A percentile compares a stretch with the other conserved stretches of the same genome.
Evolutionary conservation across 53 echinoderm and acorn worm genomes (phyloP).

Genomic region (Temnopleurus reevesii): DNA sequence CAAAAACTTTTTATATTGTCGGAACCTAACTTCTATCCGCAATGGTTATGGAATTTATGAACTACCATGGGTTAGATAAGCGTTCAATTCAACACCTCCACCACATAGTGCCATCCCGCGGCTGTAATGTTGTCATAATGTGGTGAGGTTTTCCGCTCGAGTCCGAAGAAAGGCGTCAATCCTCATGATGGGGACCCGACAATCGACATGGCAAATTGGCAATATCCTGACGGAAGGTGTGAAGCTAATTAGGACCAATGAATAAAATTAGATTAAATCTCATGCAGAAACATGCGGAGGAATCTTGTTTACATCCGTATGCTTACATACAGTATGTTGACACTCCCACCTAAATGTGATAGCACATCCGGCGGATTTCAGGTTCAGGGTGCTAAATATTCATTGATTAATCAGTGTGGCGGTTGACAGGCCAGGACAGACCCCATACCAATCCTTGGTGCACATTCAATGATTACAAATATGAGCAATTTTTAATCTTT

Average conservation of each 20-base stretch:
- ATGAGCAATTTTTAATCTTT: too few species aligned
- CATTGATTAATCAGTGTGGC: too few species aligned
- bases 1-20: too few species aligned
- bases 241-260: conserved; percentile 16
- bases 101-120: neutral
- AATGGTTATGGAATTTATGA: neutral
- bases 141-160: neutral
- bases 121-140: neutral
- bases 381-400: too few species aligned
- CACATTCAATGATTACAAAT: too few species aligned
- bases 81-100: neutral
- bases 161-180: neutral
- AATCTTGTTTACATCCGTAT: too few species aligned
- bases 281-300: neutral
- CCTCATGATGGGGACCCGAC: neutral
- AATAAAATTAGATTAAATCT: neutral
- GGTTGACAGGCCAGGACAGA: too few species aligned
- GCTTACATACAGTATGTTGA: too few species aligned
- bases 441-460: too few species aligned
- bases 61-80: neutral
- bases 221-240: conserved; percentile 27
- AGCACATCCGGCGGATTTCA: too few species aligned
- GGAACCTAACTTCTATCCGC: too few species aligned
- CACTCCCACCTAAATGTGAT: too few species aligned
- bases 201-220: neutral